A percentile compares a stretch with the other conserved stretches of the same genome.
These are phyloP conservation scores for Nemoura dubitans DNA, from an alignment of 2,888 invertebrate species.

Conservation along the genomic window DNA sequence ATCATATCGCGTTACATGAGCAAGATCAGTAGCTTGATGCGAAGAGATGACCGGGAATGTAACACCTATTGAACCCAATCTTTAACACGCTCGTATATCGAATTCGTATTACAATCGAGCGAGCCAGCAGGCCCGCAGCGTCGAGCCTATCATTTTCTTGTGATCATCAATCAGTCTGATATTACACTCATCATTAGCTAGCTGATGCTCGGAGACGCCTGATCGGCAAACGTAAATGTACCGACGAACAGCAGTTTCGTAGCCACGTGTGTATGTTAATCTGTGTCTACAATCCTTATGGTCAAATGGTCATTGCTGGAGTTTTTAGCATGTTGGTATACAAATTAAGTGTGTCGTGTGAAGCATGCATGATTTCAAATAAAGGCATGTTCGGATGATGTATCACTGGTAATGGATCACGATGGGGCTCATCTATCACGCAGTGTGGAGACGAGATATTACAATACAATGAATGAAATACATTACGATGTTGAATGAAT, in stretches of 20 bases:
- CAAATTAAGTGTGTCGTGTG: not conserved
- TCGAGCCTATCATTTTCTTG: not conserved
- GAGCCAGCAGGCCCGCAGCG: slow-evolving; percentile 19
- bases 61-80: slow-evolving; percentile 29
- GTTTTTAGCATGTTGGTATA: not conserved
- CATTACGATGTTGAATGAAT: not conserved
- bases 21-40: slow-evolving; percentile 28
- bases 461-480: slow-evolving; percentile 4
- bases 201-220: not conserved
- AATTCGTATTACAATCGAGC: slow-evolving; percentile 14
- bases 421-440: not conserved
- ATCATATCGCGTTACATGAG: slow-evolving; percentile 29
- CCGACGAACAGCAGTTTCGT: not conserved
- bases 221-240: not conserved
- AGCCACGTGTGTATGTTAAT: slow-evolving; percentile 1
- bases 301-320: slow-evolving; percentile 14
- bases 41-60: not conserved
- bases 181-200: not conserved
- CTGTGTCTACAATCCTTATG: not conserved
- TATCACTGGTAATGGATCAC: not conserved
- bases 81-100: slow-evolving; percentile 14
- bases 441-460: not conserved
- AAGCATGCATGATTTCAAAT: not conserved
- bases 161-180: slow-evolving; percentile 23
- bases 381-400: not conserved